Evolutionary conservation across 2,888 invertebrate species (phyloP).

Genomic region (Ichneumoninae sp.): DNA sequence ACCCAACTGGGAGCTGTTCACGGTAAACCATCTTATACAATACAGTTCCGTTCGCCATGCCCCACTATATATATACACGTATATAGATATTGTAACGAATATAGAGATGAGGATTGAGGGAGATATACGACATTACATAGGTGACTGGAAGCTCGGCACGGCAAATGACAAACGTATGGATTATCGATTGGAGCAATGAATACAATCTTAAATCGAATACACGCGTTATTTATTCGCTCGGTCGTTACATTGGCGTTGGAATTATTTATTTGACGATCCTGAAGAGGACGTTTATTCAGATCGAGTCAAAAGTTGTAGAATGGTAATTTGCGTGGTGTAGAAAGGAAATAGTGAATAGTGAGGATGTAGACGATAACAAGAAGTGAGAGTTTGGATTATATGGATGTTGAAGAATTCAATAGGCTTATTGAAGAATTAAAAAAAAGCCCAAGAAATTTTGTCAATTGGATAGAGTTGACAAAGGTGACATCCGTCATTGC

Average conservation of each 20-base stretch:
- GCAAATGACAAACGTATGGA: too few relatives aligned
- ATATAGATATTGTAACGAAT: background rate
- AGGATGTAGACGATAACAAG: too few relatives aligned
- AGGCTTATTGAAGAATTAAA: too few relatives aligned
- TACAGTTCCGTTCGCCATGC: background rate
- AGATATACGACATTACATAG: too few relatives aligned
- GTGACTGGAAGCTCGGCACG: too few relatives aligned
- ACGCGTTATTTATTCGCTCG: background rate
- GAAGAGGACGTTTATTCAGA: background rate
- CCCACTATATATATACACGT: background rate
- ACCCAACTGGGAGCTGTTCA: slow-evolving; percentile 40
- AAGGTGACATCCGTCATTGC: background rate
- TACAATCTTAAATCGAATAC: background rate
- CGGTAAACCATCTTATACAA: slow-evolving; percentile 40
- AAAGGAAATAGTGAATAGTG: background rate
- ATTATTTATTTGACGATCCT: background rate
- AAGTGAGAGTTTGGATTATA: too few relatives aligned
- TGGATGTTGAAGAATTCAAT: too few relatives aligned
- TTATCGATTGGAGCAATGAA: too few relatives aligned
- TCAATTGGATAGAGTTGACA: background rate
- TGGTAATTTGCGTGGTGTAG: background rate
- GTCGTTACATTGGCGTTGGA: background rate
- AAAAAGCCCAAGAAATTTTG: background rate
- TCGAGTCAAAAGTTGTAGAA: background rate
- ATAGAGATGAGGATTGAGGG: too few relatives aligned